Evolutionary conservation across 2,797 vertebrate genomes (phyloP).

Genomic region (Champsocephalus gunnari): DNA sequence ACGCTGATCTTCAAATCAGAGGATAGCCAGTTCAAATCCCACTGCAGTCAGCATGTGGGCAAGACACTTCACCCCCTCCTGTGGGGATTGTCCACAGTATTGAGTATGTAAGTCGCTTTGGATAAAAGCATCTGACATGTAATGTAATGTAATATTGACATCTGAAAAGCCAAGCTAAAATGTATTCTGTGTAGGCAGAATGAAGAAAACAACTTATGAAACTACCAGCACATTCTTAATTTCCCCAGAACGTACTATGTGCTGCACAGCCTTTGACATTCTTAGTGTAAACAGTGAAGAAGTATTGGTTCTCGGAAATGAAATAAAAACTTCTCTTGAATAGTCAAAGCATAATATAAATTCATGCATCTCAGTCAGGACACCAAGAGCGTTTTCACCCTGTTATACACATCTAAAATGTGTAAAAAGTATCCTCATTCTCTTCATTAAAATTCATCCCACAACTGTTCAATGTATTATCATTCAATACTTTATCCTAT

Average conservation of each 20-base stretch:
- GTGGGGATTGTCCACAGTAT: no score
- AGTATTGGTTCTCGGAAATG: not conserved
- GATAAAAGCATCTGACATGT: no score
- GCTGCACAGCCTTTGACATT: not conserved
- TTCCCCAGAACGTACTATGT: not conserved
- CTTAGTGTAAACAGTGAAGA: not conserved
- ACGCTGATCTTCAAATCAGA: no score
- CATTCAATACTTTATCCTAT: conserved; percentile 63
- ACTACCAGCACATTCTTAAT: not conserved
- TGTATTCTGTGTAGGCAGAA: not conserved
- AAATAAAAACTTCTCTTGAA: not conserved
- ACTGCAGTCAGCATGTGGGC: no score
- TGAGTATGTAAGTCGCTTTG: no score
- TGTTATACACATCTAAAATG: conserved; percentile 37
- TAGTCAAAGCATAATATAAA: conserved; percentile 19
- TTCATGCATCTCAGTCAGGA: not conserved
- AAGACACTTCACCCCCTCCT: no score
- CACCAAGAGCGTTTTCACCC: not conserved
- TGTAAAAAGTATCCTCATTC: conserved; percentile 32
- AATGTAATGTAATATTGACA: not conserved
- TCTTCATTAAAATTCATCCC: conserved; percentile 58
- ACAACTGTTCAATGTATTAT: conserved; percentile 50
- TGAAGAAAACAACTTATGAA: not conserved
- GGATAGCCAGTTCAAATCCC: no score
- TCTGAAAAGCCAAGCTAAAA: not conserved